Conservation (phyloP, 2,113 vertebrate genomes). For the Nesogale talazaci region DNA sequence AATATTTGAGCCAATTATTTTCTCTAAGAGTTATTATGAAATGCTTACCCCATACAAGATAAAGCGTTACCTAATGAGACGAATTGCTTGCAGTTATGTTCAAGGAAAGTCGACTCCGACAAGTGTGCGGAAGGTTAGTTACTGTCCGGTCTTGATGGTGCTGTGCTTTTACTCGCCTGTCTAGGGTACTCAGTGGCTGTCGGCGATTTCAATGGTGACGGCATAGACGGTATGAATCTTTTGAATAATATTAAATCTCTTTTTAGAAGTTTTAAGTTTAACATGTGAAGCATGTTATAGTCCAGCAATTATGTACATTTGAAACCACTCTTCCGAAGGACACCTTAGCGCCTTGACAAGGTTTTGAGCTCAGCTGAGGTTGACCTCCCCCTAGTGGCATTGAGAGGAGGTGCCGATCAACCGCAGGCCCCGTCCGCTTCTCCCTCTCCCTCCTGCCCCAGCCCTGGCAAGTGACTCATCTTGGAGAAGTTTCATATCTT, state of each 20-base stretch:
- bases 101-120: background rate
- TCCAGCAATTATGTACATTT: background rate
- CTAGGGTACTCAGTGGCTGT: conserved; percentile 96
- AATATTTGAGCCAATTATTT: background rate
- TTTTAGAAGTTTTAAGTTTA: background rate
- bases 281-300: background rate
- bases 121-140: background rate
- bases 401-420: background rate
- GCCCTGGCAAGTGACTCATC: background rate
- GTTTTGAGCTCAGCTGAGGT: background rate
- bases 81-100: background rate
- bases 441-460: background rate
- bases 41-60: too few relatives aligned
- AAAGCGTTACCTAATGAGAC: background rate
- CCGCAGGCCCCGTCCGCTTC: background rate
- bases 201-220: conserved; percentile 94
- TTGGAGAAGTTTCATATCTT: background rate
- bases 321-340: background rate
- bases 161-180: background rate
- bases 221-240: conserved; percentile 89
- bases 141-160: background rate
- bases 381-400: background rate
- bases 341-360: accelerated
- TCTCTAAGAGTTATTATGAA: background rate
- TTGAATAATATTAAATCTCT: background rate